These are phyloP conservation scores for Mustela erminea DNA, from an alignment of 2,797 vertebrate genomes.

Conservation along the genomic window DNA sequence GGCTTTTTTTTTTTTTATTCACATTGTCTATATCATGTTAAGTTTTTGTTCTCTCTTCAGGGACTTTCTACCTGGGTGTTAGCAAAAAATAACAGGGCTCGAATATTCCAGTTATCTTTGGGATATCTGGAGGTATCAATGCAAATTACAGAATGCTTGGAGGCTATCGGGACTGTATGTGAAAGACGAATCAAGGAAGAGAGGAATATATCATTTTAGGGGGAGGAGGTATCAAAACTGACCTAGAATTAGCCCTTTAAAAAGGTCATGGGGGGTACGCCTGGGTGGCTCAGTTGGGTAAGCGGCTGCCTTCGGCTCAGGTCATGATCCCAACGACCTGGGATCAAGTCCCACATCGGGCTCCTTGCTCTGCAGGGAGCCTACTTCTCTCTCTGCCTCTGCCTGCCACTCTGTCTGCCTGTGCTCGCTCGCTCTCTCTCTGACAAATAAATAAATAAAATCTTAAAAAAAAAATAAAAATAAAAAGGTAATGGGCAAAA, in stretches of 20 bases:
- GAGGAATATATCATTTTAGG: neutral
- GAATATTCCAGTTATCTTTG: slow-evolving; percentile 17
- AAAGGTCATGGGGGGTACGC: neutral
- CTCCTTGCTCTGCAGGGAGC: too few relatives aligned
- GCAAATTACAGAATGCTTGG: slow-evolving; percentile 1
- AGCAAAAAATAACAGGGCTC: slow-evolving; percentile 12
- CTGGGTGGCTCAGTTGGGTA: too few relatives aligned
- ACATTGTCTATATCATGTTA: neutral
- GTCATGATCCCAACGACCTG: too few relatives aligned
- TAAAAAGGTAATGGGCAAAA: neutral
- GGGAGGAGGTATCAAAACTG: neutral
- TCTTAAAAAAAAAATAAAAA: too few relatives aligned
- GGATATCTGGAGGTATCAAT: neutral
- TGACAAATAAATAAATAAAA: too few relatives aligned
- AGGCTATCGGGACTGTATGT: neutral
- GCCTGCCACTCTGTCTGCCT: too few relatives aligned
- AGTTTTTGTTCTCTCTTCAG: slow-evolving; percentile 1
- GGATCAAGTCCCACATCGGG: too few relatives aligned
- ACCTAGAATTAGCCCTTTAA: neutral
- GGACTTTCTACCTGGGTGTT: neutral
- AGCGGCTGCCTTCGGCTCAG: too few relatives aligned
- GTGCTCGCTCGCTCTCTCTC: too few relatives aligned
- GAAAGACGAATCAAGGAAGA: neutral
- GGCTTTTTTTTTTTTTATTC: neutral
- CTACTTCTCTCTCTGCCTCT: too few relatives aligned